These are phyloP conservation scores for Platycheirus albimanus DNA, from an alignment of 2,888 invertebrate genomes.

Conservation along the genomic window DNA sequence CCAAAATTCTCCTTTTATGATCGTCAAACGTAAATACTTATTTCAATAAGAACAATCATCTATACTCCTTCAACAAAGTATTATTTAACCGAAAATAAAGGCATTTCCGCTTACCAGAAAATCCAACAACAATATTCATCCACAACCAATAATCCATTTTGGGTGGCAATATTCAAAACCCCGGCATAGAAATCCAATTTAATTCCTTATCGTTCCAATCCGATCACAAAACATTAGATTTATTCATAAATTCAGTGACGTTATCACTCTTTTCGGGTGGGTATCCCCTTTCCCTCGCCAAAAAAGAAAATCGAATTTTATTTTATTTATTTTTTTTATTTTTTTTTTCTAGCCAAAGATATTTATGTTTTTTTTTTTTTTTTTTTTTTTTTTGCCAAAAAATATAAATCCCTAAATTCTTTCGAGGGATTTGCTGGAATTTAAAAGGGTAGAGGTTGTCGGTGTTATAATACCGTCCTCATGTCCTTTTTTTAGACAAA, in stretches of 20 bases:
- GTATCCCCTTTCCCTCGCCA: neutral
- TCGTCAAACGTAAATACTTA: too few species aligned
- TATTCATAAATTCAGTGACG: slow-evolving; percentile 64
- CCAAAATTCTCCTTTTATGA: too few species aligned
- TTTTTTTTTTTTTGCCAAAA: slow-evolving; percentile 27
- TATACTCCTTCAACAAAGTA: too few species aligned
- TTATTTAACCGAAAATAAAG: too few species aligned
- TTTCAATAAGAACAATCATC: too few species aligned
- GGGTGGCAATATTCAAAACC: slow-evolving; percentile 21
- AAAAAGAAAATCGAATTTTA: slow-evolving; percentile 3
- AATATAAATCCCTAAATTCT: slow-evolving; percentile 38
- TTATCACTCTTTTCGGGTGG: slow-evolving; percentile 29
- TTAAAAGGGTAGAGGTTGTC: neutral
- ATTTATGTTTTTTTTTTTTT: neutral
- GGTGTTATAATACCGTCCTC: slow-evolving; percentile 33
- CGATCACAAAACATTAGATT: slow-evolving; percentile 68
- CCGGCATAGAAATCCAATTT: slow-evolving; percentile 62
- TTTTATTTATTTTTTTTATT: slow-evolving; percentile 16
- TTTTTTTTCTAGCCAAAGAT: slow-evolving; percentile 16
- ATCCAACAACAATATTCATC: slow-evolving; percentile 54
- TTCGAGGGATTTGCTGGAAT: slow-evolving; percentile 25
- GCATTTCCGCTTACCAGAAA: slow-evolving; percentile 52
- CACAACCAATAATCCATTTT: slow-evolving; percentile 70
- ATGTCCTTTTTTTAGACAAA: slow-evolving; percentile 38
- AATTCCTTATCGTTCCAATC: slow-evolving; percentile 63